A percentile compares a stretch with the other conserved stretches of the same genome.
phyloP scores from a whole-genome alignment of 2,113 vertebrate species.

The Pterophyllum scalare region DNA sequence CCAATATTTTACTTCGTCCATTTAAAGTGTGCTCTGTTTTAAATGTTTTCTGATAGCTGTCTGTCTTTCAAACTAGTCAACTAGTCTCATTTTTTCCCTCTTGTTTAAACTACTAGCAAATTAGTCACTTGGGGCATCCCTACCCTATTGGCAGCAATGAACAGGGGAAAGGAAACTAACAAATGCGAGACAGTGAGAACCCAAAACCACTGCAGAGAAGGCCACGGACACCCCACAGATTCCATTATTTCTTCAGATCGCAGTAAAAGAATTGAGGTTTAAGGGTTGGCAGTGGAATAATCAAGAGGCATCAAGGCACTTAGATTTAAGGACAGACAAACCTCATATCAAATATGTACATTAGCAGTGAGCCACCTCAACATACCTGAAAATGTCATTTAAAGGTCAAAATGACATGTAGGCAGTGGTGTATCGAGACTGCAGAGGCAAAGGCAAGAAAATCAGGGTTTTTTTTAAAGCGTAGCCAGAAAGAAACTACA shows the following conservation, averaged over 20 bases:
- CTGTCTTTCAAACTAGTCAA: not conserved
- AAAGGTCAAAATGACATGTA: slow-evolving; percentile 73
- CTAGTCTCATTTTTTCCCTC: not conserved
- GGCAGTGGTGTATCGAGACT: slow-evolving; percentile 30
- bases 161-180: slow-evolving; percentile 1
- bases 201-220: slow-evolving; percentile 26
- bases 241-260: slow-evolving; percentile 64
- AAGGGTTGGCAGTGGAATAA: slow-evolving; percentile 58
- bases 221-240: slow-evolving; percentile 65
- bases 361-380: slow-evolving; percentile 53
- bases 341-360: slow-evolving; percentile 31
- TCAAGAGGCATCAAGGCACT: slow-evolving; percentile 55
- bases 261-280: slow-evolving; percentile 40
- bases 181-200: slow-evolving; percentile 31
- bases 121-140: not conserved
- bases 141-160: not conserved
- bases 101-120: not conserved
- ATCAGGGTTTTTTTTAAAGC: not conserved
- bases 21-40: not conserved
- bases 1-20: not conserved
- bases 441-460: slow-evolving; percentile 26
- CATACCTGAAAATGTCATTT: slow-evolving; percentile 74
- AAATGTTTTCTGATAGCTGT: not conserved
- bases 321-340: slow-evolving; percentile 8
- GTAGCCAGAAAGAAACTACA: slow-evolving; percentile 17